Conservation (phyloP, 2,888 invertebrate species). For the Chymomyza procnemis region DNA sequence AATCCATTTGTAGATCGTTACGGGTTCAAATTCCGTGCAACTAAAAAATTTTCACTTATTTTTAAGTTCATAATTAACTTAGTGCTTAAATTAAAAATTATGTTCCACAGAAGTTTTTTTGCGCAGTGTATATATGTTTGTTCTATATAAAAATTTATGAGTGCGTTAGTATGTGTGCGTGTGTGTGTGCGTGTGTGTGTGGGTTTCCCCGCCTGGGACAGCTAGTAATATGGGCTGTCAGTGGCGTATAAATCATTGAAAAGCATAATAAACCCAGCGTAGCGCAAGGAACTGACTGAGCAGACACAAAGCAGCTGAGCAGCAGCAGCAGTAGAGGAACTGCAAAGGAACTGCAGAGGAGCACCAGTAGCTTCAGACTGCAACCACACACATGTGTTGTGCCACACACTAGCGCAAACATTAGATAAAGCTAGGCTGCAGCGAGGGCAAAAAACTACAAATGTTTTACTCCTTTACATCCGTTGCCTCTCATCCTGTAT, state of each 20-base stretch:
- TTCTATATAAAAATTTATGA: background rate
- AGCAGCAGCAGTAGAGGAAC: slow-evolving; percentile 31
- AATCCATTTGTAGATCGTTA: too few relatives aligned
- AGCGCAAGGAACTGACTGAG: slow-evolving; percentile 19
- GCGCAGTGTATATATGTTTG: too few relatives aligned
- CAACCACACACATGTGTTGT: background rate
- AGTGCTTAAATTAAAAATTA: too few relatives aligned
- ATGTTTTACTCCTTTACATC: slow-evolving; percentile 17
- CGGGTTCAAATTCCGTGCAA: too few relatives aligned
- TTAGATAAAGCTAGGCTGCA: background rate
- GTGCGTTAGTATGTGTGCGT: background rate
- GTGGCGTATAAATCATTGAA: slow-evolving; percentile 53
- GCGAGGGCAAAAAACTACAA: slow-evolving; percentile 63
- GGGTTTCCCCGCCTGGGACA: background rate
- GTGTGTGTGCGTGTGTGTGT: background rate
- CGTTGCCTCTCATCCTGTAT: background rate
- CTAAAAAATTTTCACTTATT: too few relatives aligned
- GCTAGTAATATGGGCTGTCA: slow-evolving; percentile 36
- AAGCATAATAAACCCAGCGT: slow-evolving; percentile 57
- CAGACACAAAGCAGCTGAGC: slow-evolving; percentile 15
- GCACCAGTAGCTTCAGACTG: slow-evolving; percentile 16
- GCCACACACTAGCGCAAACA: background rate
- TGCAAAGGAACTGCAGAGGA: slow-evolving; percentile 33
- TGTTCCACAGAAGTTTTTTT: too few relatives aligned
- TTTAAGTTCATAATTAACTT: too few relatives aligned